phyloP scores from a whole-genome alignment of 2,113 vertebrate genomes.

The Origma solitaria region DNA sequence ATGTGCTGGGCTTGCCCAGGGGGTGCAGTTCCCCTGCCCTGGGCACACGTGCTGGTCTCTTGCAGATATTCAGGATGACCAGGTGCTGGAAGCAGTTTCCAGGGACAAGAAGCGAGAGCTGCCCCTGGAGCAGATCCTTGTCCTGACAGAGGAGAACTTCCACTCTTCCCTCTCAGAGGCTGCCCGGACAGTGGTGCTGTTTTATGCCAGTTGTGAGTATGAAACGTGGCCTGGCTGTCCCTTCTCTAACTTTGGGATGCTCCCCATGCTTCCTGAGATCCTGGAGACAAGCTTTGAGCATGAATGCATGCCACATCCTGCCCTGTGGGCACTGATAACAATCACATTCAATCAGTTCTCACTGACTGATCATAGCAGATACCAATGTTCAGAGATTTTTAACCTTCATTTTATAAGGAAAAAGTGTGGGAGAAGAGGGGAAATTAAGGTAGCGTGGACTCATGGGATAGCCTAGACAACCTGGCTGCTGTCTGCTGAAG shows the following conservation, averaged over 20 bases:
- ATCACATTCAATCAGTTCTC: neutral
- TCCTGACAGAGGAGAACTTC: slow-evolving; percentile 83
- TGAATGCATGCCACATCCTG: neutral
- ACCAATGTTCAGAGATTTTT: neutral
- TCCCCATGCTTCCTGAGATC: neutral
- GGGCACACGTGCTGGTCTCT: neutral
- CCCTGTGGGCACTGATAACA: fast-evolving
- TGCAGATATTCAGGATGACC: slow-evolving; percentile 86
- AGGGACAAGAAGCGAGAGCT: slow-evolving; percentile 73
- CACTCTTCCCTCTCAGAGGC: slow-evolving; percentile 48
- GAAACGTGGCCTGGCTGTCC: neutral
- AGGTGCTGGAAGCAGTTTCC: slow-evolving; percentile 82
- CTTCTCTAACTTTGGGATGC: neutral
- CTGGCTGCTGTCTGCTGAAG: neutral
- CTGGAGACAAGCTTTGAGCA: neutral
- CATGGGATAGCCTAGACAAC: neutral
- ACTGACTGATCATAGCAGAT: neutral
- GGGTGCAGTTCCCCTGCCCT: neutral
- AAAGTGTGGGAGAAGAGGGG: neutral
- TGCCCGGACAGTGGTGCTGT: slow-evolving; percentile 77
- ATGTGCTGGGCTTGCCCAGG: neutral
- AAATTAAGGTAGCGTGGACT: neutral
- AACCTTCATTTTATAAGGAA: neutral
- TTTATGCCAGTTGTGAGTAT: slow-evolving; percentile 90
- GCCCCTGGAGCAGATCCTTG: slow-evolving; percentile 72